These are phyloP conservation scores for Papilio polytes DNA, from an alignment of 1,140 invertebrate species.

Conservation along the genomic window DNA sequence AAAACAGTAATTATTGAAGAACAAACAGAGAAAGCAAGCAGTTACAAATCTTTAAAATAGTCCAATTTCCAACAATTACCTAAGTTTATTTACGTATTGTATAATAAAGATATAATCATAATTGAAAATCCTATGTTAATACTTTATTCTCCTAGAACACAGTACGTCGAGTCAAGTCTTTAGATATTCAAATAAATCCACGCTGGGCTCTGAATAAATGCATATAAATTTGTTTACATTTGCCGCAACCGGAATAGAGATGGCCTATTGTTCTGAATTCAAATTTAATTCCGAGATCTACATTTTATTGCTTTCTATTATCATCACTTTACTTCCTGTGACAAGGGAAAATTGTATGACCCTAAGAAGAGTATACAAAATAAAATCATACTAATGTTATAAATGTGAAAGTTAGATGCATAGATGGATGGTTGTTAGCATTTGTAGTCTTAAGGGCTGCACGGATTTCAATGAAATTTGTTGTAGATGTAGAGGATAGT, in stretches of 20 bases:
- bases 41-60: too few relatives aligned
- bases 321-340: slow-evolving; percentile 17
- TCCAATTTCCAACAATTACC: too few relatives aligned
- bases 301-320: slow-evolving; percentile 37
- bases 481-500: too few relatives aligned
- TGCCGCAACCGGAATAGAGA: slow-evolving; percentile 33
- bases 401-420: too few relatives aligned
- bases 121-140: slow-evolving; percentile 5
- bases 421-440: too few relatives aligned
- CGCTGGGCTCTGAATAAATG: slow-evolving; percentile 36
- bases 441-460: too few relatives aligned
- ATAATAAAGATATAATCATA: background rate
- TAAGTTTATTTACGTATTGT: too few relatives aligned
- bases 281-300: slow-evolving; percentile 34
- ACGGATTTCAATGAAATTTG: too few relatives aligned
- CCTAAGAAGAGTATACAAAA: background rate
- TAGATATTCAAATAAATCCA: slow-evolving; percentile 41
- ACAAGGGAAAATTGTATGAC: slow-evolving; percentile 1
- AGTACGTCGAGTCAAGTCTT: background rate
- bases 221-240: slow-evolving; percentile 40
- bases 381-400: background rate
- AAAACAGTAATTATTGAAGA: too few relatives aligned
- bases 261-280: slow-evolving; percentile 38
- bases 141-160: slow-evolving; percentile 1
- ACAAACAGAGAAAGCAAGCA: too few relatives aligned